Percentiles rank a stretch among this genome's conserved stretches.
These are phyloP conservation scores for Eueides isabella DNA, from an alignment of 1,140 invertebrate genomes.

Conservation along the genomic window DNA sequence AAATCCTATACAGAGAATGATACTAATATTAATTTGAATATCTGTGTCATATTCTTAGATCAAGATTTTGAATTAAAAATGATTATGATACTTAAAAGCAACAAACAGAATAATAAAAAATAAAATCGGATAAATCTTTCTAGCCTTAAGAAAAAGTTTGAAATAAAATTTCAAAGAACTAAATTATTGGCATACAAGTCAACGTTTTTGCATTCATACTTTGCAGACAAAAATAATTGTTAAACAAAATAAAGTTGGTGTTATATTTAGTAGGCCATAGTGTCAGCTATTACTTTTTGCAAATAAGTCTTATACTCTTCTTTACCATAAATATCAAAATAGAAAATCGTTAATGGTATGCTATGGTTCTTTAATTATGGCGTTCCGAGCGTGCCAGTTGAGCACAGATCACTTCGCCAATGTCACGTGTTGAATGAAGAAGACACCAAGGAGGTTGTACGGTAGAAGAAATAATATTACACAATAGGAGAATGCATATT, in stretches of 20 bases:
- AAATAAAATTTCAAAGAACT: constrained; percentile 16
- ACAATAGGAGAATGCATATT: too few species aligned
- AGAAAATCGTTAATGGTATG: too few species aligned
- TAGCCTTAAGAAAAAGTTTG: background rate
- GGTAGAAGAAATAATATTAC: too few species aligned
- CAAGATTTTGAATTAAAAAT: constrained; percentile 52
- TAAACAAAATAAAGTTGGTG: constrained; percentile 14
- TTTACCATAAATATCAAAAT: background rate
- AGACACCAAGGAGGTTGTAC: too few species aligned
- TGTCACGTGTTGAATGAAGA: too few species aligned
- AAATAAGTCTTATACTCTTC: background rate
- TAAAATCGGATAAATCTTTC: background rate
- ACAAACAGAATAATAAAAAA: background rate
- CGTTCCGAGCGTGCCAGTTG: too few species aligned
- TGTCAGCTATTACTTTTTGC: background rate
- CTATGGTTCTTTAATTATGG: too few species aligned
- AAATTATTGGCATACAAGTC: constrained; percentile 25
- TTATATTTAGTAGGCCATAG: constrained; percentile 19
- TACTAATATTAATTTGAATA: constrained; percentile 73
- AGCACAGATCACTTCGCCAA: too few species aligned
- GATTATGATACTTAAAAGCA: too few species aligned
- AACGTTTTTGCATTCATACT: constrained; percentile 15
- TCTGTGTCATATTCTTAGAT: constrained; percentile 64
- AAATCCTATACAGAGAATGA: constrained; percentile 59
- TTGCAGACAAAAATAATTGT: constrained; percentile 14